A percentile compares a stretch with the other conserved stretches of the same genome.
These are phyloP conservation scores for Drosophila bocqueti DNA, from an alignment of 1,140 invertebrate genomes.

Conservation along the genomic window DNA sequence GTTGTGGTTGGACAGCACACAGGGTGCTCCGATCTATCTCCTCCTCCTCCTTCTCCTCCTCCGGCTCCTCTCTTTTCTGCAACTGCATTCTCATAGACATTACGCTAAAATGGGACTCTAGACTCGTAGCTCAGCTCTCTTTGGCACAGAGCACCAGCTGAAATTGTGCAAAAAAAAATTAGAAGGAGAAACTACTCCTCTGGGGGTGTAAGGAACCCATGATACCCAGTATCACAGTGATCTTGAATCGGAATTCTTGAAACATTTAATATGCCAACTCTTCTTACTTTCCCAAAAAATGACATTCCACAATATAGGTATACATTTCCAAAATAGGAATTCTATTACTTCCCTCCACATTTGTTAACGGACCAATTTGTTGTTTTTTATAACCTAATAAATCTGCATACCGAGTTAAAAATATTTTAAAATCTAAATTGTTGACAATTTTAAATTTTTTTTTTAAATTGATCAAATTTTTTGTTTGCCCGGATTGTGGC, in stretches of 20 bases:
- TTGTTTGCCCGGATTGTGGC: too few relatives aligned
- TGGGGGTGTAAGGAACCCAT: not conserved
- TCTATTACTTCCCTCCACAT: too few relatives aligned
- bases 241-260: not conserved
- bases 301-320: not conserved
- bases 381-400: too few relatives aligned
- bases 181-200: slow-evolving; percentile 8
- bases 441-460: too few relatives aligned
- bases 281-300: not conserved
- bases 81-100: slow-evolving; percentile 37
- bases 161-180: slow-evolving; percentile 8
- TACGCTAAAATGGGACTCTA: slow-evolving; percentile 21
- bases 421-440: too few relatives aligned
- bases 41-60: not conserved
- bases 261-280: too few relatives aligned
- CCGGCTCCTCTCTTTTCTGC: slow-evolving; percentile 9
- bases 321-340: too few relatives aligned
- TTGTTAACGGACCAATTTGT: too few relatives aligned
- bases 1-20: slow-evolving; percentile 29
- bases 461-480: too few relatives aligned
- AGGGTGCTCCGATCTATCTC: slow-evolving; percentile 25
- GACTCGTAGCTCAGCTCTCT: slow-evolving; percentile 21
- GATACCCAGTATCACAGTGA: not conserved
- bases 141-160: slow-evolving; percentile 15
- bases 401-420: too few relatives aligned